Conservation (phyloP, 1,140 invertebrate species). For the Linepithema humile region DNA sequence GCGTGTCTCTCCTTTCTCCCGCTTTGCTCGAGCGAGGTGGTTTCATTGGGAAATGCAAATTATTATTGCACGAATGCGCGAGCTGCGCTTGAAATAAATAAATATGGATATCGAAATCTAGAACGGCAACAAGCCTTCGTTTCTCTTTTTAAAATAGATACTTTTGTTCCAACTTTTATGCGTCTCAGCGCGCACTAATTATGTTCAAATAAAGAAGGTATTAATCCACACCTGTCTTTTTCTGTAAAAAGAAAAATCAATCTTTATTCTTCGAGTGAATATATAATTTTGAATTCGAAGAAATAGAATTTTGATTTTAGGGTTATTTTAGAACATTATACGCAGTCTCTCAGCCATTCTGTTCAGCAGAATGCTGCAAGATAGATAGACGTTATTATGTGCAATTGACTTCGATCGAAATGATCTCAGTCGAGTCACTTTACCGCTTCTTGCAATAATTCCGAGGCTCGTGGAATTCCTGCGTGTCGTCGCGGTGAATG, state of each 20-base stretch:
- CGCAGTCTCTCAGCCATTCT: too few relatives aligned
- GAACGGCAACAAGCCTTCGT: background rate
- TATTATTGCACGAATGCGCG: background rate
- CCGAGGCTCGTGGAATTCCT: slow-evolving; percentile 16
- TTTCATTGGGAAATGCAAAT: background rate
- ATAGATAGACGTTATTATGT: too few relatives aligned
- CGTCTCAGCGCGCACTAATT: too few relatives aligned
- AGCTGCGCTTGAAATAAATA: background rate
- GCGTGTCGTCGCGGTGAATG: slow-evolving; percentile 27
- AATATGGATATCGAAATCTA: background rate
- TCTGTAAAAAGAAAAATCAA: too few relatives aligned
- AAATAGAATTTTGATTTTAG: background rate
- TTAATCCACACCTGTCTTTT: too few relatives aligned
- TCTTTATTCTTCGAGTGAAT: too few relatives aligned
- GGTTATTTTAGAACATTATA: background rate
- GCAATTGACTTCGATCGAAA: background rate
- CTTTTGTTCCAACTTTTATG: too few relatives aligned
- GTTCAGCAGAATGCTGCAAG: background rate
- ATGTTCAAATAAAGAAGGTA: too few relatives aligned
- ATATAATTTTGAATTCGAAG: too few relatives aligned
- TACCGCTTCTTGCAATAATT: slow-evolving; percentile 30
- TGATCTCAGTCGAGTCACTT: background rate
- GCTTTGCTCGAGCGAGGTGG: background rate
- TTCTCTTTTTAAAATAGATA: background rate
- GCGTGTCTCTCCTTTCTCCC: background rate